These are phyloP conservation scores for Antitype chi DNA, from an alignment of 2,888 invertebrate species.

Conservation along the genomic window DNA sequence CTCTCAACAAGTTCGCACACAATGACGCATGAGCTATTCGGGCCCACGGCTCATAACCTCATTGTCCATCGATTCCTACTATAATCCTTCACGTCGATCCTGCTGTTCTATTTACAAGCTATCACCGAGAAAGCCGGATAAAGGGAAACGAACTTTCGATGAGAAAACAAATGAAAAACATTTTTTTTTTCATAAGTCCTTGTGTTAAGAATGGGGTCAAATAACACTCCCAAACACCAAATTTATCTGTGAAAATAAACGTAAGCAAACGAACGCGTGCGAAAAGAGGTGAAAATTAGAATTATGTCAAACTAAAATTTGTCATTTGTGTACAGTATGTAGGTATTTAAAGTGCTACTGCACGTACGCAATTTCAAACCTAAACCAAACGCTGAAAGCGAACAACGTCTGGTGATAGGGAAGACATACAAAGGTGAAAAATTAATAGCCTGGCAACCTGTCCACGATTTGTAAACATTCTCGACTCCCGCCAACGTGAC, in stretches of 20 bases:
- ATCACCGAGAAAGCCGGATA: conserved; percentile 50
- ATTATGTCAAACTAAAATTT: conserved; percentile 47
- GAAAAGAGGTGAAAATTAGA: conserved; percentile 31
- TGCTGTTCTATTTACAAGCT: conserved; percentile 70
- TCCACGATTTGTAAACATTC: conserved; percentile 72
- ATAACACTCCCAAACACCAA: conserved; percentile 48
- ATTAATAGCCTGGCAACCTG: conserved; percentile 72
- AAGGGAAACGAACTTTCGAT: conserved; percentile 60
- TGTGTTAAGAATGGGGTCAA: conserved; percentile 58
- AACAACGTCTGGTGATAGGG: conserved; percentile 49
- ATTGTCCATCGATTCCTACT: conserved; percentile 83
- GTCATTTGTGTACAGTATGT: conserved; percentile 24
- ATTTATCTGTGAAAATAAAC: conserved; percentile 52
- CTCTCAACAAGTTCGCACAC: conserved; percentile 31
- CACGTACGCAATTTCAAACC: conserved; percentile 42
- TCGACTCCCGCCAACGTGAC: conserved; percentile 76
- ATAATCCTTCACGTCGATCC: conserved; percentile 70
- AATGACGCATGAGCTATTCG: conserved; percentile 59
- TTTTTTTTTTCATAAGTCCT: conserved; percentile 52
- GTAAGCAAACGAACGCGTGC: conserved; percentile 6
- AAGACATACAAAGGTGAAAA: conserved; percentile 70
- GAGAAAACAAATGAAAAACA: conserved; percentile 58
- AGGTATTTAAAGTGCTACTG: conserved; percentile 13
- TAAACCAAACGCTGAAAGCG: conserved; percentile 49
- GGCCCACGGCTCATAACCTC: conserved; percentile 81